Evolutionary conservation across 1,140 invertebrate genomes (phyloP), one percentile per base, ranked within the genome.

Genomic region (Antheraea pernyi): DNA sequence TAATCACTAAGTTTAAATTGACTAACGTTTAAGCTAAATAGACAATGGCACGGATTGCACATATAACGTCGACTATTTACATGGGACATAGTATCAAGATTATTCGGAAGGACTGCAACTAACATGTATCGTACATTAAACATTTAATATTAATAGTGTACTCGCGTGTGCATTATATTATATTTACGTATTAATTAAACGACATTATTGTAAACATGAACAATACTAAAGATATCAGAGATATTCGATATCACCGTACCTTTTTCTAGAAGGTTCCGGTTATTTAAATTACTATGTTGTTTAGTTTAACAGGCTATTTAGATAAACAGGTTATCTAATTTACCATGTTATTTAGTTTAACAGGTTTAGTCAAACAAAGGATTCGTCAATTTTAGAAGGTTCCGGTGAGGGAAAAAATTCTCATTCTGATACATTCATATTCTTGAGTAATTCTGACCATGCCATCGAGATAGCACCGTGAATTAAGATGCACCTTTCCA

Each of bases 21-120:
- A 89, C 89, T 91, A 90, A 84, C 72, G 11, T 77, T 84, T 87
- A 91, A 91, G 86, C 88, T 89, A 89, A 86, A 91, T 79, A 89
- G 86, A 92, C 85, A 90, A 92, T 92, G 88, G 90, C 90, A 92
- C 90, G 90, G 90, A 92, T 91, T 89, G 86, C 85, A 91, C 88
- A 91, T 88, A 80, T 77, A 90, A 85, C 79, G 80, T 82, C 78
- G 76, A 80, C 76, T 91, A 91, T 91, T 69, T 91, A 91, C 89
- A 91, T 42, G 74, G 82, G 82, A 85, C 82, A 83, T 80, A 74
- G 68, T 83, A 53, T 80, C 76, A 84, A 85, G 84, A 80, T 88
- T 84, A 79, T 81, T 86, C 84, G 79, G 83, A 81, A 80, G 80
- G 80, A 68, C 81, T 84, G 82, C 82, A 82, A 73, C 81, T 85